Evolutionary conservation across 2,113 vertebrate genomes (phyloP).

Genomic region (Hemibagrus wyckioides): DNA sequence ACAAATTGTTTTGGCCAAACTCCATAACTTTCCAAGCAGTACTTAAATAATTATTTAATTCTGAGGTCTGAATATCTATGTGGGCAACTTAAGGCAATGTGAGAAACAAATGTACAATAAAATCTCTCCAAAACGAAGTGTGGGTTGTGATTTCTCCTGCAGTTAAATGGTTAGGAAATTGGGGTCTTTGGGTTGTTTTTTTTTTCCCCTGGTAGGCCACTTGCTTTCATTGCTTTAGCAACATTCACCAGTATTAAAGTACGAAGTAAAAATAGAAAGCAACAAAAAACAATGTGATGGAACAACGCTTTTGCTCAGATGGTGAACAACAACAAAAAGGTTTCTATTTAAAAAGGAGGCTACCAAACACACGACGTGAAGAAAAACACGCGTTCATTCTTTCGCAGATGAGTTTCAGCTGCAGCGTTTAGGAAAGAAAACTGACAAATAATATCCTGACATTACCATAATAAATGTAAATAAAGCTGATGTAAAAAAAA

Average conservation of each 20-base stretch:
- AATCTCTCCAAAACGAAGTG: not conserved
- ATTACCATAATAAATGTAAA: not conserved
- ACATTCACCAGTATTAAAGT: constrained; percentile 3
- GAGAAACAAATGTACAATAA: not conserved
- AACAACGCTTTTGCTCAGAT: not conserved
- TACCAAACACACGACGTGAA: not conserved
- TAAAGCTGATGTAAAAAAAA: not conserved
- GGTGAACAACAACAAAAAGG: not conserved
- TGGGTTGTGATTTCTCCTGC: not conserved
- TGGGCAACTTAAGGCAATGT: not conserved
- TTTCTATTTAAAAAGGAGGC: not conserved
- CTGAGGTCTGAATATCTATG: not conserved
- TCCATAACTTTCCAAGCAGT: not conserved
- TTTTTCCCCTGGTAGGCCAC: constrained; percentile 5
- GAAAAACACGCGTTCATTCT: not conserved
- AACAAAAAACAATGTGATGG: not conserved
- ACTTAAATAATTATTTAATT: constrained; percentile 1
- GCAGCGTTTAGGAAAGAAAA: not conserved
- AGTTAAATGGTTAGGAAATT: constrained; percentile 4
- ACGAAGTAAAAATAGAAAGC: no score
- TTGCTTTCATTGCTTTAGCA: constrained; percentile 33
- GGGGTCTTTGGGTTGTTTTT: not conserved
- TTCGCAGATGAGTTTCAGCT: not conserved
- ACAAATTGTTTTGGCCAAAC: not conserved
- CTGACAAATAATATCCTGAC: not conserved